Evolutionary conservation across 2,888 invertebrate species (phyloP), one percentile per base, ranked within the genome.

Genomic region (Archaeoteleia sp.): DNA sequence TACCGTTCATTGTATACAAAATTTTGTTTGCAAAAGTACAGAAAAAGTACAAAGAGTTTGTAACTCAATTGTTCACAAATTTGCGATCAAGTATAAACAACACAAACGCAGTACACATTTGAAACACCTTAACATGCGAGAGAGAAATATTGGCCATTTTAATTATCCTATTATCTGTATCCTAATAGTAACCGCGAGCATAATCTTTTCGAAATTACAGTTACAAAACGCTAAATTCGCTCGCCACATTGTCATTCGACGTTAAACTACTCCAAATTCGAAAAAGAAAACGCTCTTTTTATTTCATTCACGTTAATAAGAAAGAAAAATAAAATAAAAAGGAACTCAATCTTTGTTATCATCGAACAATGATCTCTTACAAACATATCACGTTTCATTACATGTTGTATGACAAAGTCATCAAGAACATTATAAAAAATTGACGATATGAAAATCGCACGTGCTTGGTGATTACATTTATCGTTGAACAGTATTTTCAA

Each of bases 121-220:
- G 7, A 53, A 48, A 62, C 30, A 42, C 12, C 20, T 37, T 55
- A 43, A 35, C 27, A 42, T 49, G 62, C 37, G 46, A 43, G 35
- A 62, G 32, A 46, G 39, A 42, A 53, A 62, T 60, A 53, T 62
- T 54, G 62, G 62, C 48, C 54, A n/a, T 54, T 62, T 40, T 27
- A 53, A 53, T 61, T 53, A 62, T 27, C 15, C 43, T 61, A 53
- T 53, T 53, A 45, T 34, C 37, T 43, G 12, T 51, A 61, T 45
- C 30, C 29, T 51, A 53, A 51, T 34, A 58, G 49, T 49, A 58
- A 27, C 35, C 46, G 42, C 30, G 48, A 20, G 34, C 29, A 15
- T 39, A 7, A 14, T 39, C 10, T 23, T 42, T 42, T 14, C 13
- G 1, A 6, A 14, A 17, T 34, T 20, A 4, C 20, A 34, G 10